Evolutionary conservation across 2,113 vertebrate genomes (phyloP), one percentile per base, ranked within the genome.

Genomic region (Nothoprocta perdicaria): DNA sequence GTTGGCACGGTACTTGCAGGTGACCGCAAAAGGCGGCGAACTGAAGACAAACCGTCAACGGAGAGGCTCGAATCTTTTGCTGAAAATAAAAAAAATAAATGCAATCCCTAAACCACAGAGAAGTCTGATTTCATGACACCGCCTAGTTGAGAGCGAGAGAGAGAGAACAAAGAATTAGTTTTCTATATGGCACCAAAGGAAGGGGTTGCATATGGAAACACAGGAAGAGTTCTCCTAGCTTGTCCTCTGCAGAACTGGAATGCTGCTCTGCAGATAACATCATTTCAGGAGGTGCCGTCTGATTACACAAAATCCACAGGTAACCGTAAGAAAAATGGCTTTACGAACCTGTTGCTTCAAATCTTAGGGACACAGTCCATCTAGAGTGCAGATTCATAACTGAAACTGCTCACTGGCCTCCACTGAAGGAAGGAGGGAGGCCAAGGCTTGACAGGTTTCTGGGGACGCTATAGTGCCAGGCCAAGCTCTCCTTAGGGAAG

Each of bases 31-130:
- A 74, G 76, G 46, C 3, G 0, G 50, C 2, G 3, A 93, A 48
- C 61, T 87, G 76, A 62, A 93, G 82, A 82, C 38, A 81, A 86
- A 68, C 67, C 58, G 26, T 27, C 79, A 92, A 74, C 3, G 1
- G 69, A 86, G 22, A 40, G 84, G 84, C 65, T 12, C 38, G 55
- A 71, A 78, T 1, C 60, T 22, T 48, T 17, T 27, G 40, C 66
- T 67, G 50, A 80, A 71, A 91, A 82, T n/a, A 38, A 83, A 53
- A n/a, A 79, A 38, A 85, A 53, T 84, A 79, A 84, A 87, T 23
- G 63, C 61, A 38, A 67, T 40, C 50, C 65, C 35, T 5, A 1
- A 80, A 67, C 46, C 24, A 13, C 17, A 65, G 61, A 65, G 48
- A 63, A 90, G 58, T 52, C 35, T 48, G n/a, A 13, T 52, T 58